Evolutionary conservation across 1,140 invertebrate species (phyloP).

Genomic region (Drosophila seguyi): DNA sequence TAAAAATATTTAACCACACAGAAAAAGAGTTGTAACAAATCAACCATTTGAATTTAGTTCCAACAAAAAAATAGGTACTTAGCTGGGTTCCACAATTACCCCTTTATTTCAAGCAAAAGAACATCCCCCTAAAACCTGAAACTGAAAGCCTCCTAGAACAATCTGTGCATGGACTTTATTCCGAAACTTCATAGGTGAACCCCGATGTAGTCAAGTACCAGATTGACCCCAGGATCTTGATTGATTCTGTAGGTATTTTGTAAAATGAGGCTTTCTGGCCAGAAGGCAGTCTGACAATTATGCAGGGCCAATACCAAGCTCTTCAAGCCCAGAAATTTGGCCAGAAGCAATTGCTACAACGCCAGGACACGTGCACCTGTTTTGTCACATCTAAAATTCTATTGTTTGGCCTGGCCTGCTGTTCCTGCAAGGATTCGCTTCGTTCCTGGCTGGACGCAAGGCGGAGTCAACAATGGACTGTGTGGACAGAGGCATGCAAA

Average conservation of each 20-base stretch:
- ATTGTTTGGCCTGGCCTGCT: conserved; percentile 57
- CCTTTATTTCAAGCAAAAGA: not conserved
- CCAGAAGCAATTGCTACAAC: conserved; percentile 19
- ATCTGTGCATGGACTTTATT: not conserved
- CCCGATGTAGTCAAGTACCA: conserved; percentile 6
- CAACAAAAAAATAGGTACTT: too few species aligned
- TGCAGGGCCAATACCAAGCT: conserved; percentile 27
- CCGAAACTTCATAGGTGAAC: not conserved
- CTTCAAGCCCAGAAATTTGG: conserved; percentile 6
- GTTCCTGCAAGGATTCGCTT: conserved; percentile 40
- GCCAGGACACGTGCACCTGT: conserved; percentile 56
- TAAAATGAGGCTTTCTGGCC: conserved; percentile 18
- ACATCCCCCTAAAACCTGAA: not conserved
- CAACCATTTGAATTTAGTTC: not conserved
- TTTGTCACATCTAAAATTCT: conserved; percentile 78
- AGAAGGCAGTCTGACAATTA: conserved; percentile 31
- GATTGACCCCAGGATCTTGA: conserved; percentile 27
- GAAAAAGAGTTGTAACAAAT: not conserved
- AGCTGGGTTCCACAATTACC: not conserved
- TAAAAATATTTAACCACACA: not conserved
- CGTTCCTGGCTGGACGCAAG: conserved; percentile 24
- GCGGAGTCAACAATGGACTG: conserved; percentile 54
- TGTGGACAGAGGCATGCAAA: conserved; percentile 56
- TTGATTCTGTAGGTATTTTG: conserved; percentile 27
- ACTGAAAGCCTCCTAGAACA: not conserved